Conservation (phyloP, 2,888 invertebrate species). For the Orchestes rusci region DNA sequence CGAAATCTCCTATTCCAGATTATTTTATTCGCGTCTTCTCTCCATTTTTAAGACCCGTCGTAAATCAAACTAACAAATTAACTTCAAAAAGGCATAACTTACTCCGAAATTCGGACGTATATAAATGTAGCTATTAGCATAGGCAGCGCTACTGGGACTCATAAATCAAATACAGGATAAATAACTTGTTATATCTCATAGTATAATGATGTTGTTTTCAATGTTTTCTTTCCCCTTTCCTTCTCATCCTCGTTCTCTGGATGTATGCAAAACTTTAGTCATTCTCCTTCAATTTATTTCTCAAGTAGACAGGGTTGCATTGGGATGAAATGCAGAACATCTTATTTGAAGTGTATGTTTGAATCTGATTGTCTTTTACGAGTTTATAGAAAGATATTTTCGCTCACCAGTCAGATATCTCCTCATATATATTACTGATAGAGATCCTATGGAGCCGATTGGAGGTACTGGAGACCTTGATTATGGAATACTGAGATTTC, state of each 20-base stretch:
- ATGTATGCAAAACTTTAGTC: constrained; percentile 38
- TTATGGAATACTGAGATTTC: too few relatives aligned
- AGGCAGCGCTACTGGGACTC: constrained; percentile 43
- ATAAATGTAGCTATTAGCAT: constrained; percentile 47
- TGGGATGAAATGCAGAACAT: too few relatives aligned
- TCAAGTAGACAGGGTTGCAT: constrained; percentile 17
- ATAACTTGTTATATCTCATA: constrained; percentile 45
- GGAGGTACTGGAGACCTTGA: too few relatives aligned
- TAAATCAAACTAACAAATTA: constrained; percentile 48
- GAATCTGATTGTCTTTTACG: too few relatives aligned
- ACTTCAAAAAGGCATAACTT: constrained; percentile 45
- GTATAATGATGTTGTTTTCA: constrained; percentile 46
- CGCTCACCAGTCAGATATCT: too few relatives aligned
- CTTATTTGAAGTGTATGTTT: too few relatives aligned
- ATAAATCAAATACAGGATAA: constrained; percentile 46
- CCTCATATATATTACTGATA: too few relatives aligned
- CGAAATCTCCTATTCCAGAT: too few relatives aligned
- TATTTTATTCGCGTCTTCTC: constrained; percentile 26
- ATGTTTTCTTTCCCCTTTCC: constrained; percentile 26
- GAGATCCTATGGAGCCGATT: too few relatives aligned
- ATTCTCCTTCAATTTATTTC: constrained; percentile 26
- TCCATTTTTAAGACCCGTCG: constrained; percentile 36
- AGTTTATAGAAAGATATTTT: too few relatives aligned
- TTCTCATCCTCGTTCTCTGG: constrained; percentile 26
- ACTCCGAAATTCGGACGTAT: constrained; percentile 42